Evolutionary conservation across 2,888 invertebrate genomes (phyloP).

Genomic region (Molorchus minor): DNA sequence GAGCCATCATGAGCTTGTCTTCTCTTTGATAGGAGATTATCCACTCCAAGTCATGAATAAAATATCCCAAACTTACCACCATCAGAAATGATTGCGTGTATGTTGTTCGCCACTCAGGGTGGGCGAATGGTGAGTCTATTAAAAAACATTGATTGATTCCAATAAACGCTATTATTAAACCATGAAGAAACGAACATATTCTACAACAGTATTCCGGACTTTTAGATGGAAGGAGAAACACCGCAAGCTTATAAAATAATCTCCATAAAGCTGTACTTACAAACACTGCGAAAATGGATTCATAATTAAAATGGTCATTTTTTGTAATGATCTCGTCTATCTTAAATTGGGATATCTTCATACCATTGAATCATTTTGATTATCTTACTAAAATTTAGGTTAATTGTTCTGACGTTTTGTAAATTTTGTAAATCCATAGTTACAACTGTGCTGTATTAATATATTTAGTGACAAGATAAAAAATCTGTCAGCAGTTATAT

Average conservation of each 20-base stretch:
- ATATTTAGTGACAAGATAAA: constrained; percentile 3
- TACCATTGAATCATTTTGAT: background rate
- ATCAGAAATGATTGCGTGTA: constrained; percentile 60
- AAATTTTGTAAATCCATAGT: constrained; percentile 1
- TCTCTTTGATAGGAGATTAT: constrained; percentile 36
- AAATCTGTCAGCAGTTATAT: constrained; percentile 1
- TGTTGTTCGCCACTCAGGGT: constrained; percentile 52
- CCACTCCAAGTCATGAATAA: constrained; percentile 70
- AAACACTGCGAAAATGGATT: constrained; percentile 38
- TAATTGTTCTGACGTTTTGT: background rate
- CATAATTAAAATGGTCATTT: constrained; percentile 41
- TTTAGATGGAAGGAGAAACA: constrained; percentile 39
- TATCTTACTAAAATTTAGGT: constrained; percentile 18
- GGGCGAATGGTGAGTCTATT: constrained; percentile 53
- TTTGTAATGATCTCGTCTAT: constrained; percentile 12
- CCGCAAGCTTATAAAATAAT: constrained; percentile 41
- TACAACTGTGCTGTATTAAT: no score
- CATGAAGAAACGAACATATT: constrained; percentile 54
- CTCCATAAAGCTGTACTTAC: constrained; percentile 48
- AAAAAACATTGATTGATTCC: constrained; percentile 57
- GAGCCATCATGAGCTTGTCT: constrained; percentile 64
- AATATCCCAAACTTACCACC: constrained; percentile 70
- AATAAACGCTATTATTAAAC: constrained; percentile 47
- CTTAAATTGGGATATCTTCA: background rate
- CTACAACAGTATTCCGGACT: constrained; percentile 52